These are phyloP conservation scores for Drosophila virilis DNA, from an alignment of 1,140 invertebrate species.

Conservation along the genomic window DNA sequence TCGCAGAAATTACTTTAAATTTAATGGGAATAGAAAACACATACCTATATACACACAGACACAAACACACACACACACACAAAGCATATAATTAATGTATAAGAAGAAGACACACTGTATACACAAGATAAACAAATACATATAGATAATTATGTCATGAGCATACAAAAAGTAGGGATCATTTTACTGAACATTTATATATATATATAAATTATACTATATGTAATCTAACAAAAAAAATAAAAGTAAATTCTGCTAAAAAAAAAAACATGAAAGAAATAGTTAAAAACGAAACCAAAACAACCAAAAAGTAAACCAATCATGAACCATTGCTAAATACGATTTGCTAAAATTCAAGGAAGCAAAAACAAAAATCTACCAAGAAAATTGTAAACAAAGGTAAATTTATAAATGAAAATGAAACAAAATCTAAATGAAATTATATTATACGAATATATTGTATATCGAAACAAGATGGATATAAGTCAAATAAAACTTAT, in stretches of 20 bases:
- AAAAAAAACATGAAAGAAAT: constrained; percentile 43
- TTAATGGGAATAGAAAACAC: constrained; percentile 54
- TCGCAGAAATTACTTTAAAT: constrained; percentile 82
- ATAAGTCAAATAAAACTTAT: constrained; percentile 81
- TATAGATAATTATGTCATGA: constrained; percentile 78
- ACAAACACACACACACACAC: constrained; percentile 20
- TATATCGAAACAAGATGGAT: constrained; percentile 81
- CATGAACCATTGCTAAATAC: constrained; percentile 64
- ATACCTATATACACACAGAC: constrained; percentile 25
- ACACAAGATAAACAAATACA: constrained; percentile 71
- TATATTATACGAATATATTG: constrained; percentile 82
- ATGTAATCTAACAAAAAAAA: constrained; percentile 62
- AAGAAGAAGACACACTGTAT: constrained; percentile 58
- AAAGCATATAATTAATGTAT: constrained; percentile 21
- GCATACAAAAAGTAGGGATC: constrained; percentile 83
- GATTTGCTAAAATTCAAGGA: constrained; percentile 68
- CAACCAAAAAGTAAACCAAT: constrained; percentile 38
- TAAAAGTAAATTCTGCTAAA: constrained; percentile 62
- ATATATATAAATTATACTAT: constrained; percentile 54
- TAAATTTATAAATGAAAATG: constrained; percentile 39
- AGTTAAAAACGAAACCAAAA: constrained; percentile 45
- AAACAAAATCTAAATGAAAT: constrained; percentile 74
- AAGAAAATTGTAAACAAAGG: constrained; percentile 53
- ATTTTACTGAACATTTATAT: constrained; percentile 77
- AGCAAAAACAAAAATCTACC: constrained; percentile 35